phyloP scores from a whole-genome alignment of 2,888 invertebrate genomes.

The Lasioglossum pauxillum region DNA sequence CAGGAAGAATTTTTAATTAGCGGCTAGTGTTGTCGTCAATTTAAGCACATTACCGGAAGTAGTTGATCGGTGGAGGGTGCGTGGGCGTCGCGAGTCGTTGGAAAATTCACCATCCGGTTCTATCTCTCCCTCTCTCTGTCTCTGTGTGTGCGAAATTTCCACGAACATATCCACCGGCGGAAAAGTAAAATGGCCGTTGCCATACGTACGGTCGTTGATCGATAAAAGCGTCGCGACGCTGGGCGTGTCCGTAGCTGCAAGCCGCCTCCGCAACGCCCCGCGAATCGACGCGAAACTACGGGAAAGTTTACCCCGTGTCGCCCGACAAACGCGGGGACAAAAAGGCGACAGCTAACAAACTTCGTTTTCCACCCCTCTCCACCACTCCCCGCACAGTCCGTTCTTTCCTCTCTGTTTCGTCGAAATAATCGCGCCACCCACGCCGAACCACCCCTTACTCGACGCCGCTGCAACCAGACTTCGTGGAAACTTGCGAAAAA shows the following conservation, averaged over 20 bases:
- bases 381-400: neutral
- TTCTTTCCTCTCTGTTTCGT: neutral
- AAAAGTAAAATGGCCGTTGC: constrained; percentile 80
- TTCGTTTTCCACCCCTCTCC: constrained; percentile 21
- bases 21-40: neutral
- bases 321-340: constrained; percentile 52
- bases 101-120: neutral
- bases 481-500: constrained; percentile 13
- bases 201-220: constrained; percentile 75
- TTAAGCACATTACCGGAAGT: neutral
- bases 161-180: constrained; percentile 60
- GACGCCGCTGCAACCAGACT: neutral
- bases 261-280: constrained; percentile 73
- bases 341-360: constrained; percentile 57
- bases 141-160: constrained; percentile 36
- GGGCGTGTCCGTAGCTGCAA: constrained; percentile 79
- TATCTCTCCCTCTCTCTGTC: neutral
- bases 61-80: neutral
- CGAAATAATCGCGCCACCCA: constrained; percentile 8
- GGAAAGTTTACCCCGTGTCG: constrained; percentile 65
- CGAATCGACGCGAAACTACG: constrained; percentile 70
- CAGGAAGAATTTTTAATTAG: neutral
- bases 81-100: neutral
- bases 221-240: constrained; percentile 83
- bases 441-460: neutral